These are phyloP conservation scores for Pseudorhiza aurosa DNA, from an alignment of 30 jellyfish, hydroid and myxozoan species.

Conservation along the genomic window DNA sequence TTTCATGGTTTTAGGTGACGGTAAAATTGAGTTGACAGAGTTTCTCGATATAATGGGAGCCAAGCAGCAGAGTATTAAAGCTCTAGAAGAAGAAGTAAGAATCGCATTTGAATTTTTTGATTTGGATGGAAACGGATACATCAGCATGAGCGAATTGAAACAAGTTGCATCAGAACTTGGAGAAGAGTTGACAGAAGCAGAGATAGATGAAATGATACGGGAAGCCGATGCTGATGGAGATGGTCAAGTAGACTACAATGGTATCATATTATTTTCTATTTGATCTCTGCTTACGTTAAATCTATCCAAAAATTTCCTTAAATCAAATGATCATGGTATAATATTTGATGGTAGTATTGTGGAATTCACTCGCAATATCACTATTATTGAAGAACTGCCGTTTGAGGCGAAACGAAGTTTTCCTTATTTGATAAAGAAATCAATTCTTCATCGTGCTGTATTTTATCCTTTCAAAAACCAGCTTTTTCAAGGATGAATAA, in stretches of 20 bases:
- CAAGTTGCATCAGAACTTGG: conserved; percentile 78
- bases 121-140: conserved; percentile 88
- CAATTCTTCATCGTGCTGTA: too few species aligned
- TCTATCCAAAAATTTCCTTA: too few species aligned
- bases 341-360: too few species aligned
- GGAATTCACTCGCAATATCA: too few species aligned
- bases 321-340: too few species aligned
- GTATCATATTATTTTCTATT: too few species aligned
- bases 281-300: too few species aligned
- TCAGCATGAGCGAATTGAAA: conserved; percentile 73
- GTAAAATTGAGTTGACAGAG: conserved; percentile 63
- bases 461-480: too few species aligned
- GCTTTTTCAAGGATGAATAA: too few species aligned
- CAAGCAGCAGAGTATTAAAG: conserved; percentile 59
- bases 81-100: conserved; percentile 71
- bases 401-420: too few species aligned
- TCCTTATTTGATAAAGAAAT: too few species aligned
- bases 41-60: conserved; percentile 82
- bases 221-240: conserved; percentile 94
- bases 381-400: too few species aligned
- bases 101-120: conserved; percentile 83
- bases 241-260: conserved; percentile 85
- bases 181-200: conserved; percentile 82
- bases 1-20: conserved; percentile 61
- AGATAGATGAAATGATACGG: conserved; percentile 86